phyloP scores from a whole-genome alignment of 1,140 invertebrate genomes.

The Pseudomyrmex pallidus region DNA sequence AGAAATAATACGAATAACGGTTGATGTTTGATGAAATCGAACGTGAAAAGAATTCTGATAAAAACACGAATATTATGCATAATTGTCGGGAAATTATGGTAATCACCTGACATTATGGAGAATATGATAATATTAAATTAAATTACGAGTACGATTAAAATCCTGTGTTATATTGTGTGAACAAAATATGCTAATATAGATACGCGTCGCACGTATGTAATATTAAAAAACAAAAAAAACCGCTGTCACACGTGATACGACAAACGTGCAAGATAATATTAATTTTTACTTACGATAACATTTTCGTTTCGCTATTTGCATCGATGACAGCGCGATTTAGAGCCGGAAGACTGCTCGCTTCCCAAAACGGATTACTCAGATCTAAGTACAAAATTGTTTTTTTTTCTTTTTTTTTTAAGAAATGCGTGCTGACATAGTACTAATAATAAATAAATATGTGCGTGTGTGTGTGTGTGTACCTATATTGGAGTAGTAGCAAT shows the following conservation, averaged over 20 bases:
- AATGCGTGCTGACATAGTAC: not conserved
- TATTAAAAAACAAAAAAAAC: too few species aligned
- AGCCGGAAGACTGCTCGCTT: constrained; percentile 77
- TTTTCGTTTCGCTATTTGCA: constrained; percentile 49
- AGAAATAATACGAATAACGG: not conserved
- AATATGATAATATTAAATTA: too few species aligned
- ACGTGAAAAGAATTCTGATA: not conserved
- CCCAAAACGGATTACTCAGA: constrained; percentile 76
- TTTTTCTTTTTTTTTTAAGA: not conserved
- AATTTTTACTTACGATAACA: constrained; percentile 43
- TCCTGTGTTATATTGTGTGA: too few species aligned
- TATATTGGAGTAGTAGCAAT: constrained; percentile 77
- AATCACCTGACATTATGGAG: too few species aligned
- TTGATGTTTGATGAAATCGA: not conserved
- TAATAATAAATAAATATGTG: constrained; percentile 4
- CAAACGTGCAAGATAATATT: not conserved
- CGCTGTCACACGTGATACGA: not conserved
- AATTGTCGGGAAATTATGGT: too few species aligned
- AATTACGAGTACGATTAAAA: too few species aligned
- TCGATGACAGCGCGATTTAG: constrained; percentile 68
- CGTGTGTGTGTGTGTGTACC: constrained; percentile 63
- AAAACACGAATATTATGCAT: not conserved
- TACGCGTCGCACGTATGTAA: too few species aligned
- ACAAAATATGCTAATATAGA: too few species aligned
- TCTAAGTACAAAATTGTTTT: constrained; percentile 66